Evolutionary conservation across 2,888 invertebrate species (phyloP), one percentile per base, ranked within the genome.

Genomic region (Sinelater perroti): DNA sequence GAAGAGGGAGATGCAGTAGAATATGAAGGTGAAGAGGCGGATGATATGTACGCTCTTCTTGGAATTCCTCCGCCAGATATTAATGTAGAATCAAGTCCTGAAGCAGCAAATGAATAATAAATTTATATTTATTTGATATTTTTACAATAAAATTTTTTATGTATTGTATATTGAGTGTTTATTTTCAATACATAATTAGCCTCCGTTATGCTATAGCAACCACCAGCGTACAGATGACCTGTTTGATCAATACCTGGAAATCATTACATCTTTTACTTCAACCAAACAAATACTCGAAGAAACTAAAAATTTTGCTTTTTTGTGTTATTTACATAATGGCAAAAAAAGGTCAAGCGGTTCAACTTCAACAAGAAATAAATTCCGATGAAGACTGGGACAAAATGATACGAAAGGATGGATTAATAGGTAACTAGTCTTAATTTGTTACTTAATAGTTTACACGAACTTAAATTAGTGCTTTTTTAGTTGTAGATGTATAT

Each of bases 371-470:
- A 0, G 95, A 95, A 72, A 82, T 95, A 30, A 86, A 85, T 66
- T 90, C 81, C 1, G 91, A 95, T 67, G 95, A 95, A 57, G 95
- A 95, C 49, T 91, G 94, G 88, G 84, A 86, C 49, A 90, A 89
- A 73, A 86, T 94, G 67, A 70, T 95, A 31, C 80, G 85, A 44
- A 85, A 86, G 66, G 87, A 89, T 56, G 95, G 95, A 62, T 78
- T 95, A 8, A 79, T 91, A 56, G 88, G 93, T 90, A 71, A 6
- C 18, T 35, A n/a, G 28, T 26, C 14, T 31, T 11, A 13, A n/a
- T 31, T 11, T 31, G 6, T 11, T 13, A 11, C 8, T 13, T 36
- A 38, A 6, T 24, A 7, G 24, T 24, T 6, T 6, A 24, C 7
- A 24, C 7, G 5, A 6, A 6, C 7, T 4, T 24, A 24, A 24